Conservation (phyloP, 2,113 vertebrate species). For the Mastomys coucha region DNA sequence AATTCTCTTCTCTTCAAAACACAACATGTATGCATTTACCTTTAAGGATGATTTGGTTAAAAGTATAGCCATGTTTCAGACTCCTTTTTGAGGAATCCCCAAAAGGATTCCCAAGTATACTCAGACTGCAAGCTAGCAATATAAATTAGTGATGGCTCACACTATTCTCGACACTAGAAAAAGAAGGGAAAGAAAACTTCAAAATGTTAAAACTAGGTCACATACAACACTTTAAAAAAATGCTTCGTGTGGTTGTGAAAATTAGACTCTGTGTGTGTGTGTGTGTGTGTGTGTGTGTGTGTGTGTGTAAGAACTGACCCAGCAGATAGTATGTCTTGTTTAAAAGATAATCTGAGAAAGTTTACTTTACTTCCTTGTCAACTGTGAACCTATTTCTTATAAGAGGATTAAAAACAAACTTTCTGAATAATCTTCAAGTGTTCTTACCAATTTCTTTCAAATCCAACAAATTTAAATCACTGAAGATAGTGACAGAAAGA, state of each 20-base stretch:
- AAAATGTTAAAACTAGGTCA: conserved; percentile 63
- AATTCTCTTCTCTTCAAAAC: background rate
- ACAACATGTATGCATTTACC: background rate
- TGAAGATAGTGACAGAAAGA: conserved; percentile 53
- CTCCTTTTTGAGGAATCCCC: background rate
- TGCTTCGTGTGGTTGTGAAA: conserved; percentile 14
- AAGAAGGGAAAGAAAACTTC: background rate
- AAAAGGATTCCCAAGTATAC: conserved; percentile 16
- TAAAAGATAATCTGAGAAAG: conserved; percentile 58
- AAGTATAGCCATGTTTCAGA: background rate
- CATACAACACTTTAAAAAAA: background rate
- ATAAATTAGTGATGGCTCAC: conserved; percentile 41
- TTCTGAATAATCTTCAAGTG: conserved; percentile 64
- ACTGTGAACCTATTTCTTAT: conserved; percentile 61
- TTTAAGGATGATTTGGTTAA: conserved; percentile 25
- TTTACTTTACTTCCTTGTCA: conserved; percentile 59
- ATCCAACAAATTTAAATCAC: conserved; percentile 75
- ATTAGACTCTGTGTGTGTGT: background rate
- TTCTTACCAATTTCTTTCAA: conserved; percentile 65
- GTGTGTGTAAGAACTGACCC: background rate
- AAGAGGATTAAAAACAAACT: conserved; percentile 57
- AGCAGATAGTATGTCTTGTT: background rate
- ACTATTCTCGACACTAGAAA: conserved; percentile 7
- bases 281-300: background rate
- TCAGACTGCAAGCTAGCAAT: background rate